These are phyloP conservation scores for Drosophila subquinaria DNA, from an alignment of 2,888 invertebrate genomes.

Conservation along the genomic window DNA sequence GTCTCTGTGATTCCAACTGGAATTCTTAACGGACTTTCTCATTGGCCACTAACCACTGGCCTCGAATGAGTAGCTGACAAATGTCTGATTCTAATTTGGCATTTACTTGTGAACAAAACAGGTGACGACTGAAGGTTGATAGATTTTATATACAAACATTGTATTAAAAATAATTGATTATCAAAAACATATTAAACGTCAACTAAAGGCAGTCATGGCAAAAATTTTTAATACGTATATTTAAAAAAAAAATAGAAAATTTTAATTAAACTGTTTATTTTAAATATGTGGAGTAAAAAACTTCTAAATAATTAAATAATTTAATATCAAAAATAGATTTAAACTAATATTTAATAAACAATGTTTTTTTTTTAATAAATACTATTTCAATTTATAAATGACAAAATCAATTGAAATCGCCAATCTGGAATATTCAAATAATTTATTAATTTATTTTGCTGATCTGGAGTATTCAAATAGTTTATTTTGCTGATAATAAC, in stretches of 20 bases:
- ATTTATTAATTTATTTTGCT: no score
- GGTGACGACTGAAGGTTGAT: constrained; percentile 28
- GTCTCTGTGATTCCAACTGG: constrained; percentile 11
- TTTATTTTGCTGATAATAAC: constrained; percentile 20
- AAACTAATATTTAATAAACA: no score
- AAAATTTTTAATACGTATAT: background rate
- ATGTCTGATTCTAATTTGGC: constrained; percentile 64
- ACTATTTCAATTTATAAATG: no score
- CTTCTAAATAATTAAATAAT: no score
- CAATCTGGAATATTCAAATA: background rate
- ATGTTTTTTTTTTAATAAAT: background rate
- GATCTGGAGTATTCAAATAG: background rate
- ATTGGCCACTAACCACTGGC: background rate
- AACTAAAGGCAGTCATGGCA: no score
- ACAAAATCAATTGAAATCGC: no score
- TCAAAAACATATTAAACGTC: no score
- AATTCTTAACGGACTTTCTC: constrained; percentile 7
- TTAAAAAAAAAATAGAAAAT: no score
- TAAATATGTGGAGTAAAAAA: no score
- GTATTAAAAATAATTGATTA: no score
- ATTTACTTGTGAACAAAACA: constrained; percentile 30
- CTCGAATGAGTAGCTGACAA: constrained; percentile 42
- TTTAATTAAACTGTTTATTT: no score
- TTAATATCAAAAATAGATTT: no score
- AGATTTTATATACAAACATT: constrained; percentile 18